Conservation (phyloP, 2,797 vertebrate species). For the Perdix hodgsoniae region DNA sequence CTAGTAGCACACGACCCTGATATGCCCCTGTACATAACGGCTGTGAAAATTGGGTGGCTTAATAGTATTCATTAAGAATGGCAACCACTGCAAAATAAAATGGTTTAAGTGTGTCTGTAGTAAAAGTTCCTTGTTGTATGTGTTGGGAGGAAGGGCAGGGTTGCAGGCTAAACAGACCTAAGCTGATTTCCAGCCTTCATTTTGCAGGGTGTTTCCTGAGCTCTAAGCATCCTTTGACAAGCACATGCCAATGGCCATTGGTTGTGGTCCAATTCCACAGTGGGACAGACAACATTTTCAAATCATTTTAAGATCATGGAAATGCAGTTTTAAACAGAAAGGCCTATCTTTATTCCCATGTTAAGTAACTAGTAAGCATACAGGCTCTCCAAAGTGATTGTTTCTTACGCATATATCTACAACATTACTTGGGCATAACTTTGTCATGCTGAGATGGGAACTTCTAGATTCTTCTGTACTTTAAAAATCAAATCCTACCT, state of each 20-base stretch:
- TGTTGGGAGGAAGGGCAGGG: not conserved
- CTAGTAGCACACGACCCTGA: not conserved
- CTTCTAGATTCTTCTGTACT: not conserved
- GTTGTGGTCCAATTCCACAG: not conserved
- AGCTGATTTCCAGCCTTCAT: not conserved
- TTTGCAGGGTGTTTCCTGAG: not conserved
- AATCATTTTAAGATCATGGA: not conserved
- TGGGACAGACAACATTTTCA: not conserved
- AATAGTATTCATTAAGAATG: not conserved
- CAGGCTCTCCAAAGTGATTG: not conserved
- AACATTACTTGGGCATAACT: not conserved
- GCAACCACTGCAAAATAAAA: not conserved
- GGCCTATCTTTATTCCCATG: not conserved
- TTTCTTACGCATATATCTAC: not conserved
- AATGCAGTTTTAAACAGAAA: not conserved
- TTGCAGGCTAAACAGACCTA: not conserved
- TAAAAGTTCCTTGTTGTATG: not conserved
- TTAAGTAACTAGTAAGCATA: not conserved
- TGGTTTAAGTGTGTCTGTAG: not conserved
- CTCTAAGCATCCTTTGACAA: not conserved
- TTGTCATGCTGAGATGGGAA: not conserved
- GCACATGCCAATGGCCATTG: too few species aligned
- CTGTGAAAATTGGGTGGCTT: not conserved
- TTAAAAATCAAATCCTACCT: not conserved
- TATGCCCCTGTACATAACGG: not conserved